phyloP scores from a whole-genome alignment of 2,113 vertebrate genomes.

The Ceratotherium simum region DNA sequence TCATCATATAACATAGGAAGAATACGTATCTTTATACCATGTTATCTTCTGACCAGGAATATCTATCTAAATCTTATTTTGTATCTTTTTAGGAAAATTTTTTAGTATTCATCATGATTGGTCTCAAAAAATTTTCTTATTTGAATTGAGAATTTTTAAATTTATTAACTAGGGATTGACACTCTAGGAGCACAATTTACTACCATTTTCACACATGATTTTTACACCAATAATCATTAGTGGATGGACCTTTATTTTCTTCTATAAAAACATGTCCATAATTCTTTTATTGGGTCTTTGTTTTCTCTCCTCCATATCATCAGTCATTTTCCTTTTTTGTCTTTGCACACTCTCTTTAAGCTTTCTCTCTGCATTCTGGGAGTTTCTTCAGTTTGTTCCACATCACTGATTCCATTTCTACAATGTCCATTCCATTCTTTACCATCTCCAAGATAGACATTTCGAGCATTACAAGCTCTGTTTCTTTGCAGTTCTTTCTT shows the following conservation, averaged over 20 bases:
- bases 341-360: not conserved
- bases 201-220: not conserved
- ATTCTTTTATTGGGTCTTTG: not conserved
- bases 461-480: not conserved
- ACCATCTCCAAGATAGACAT: not conserved
- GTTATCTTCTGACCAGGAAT: not conserved
- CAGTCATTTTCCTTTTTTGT: not conserved
- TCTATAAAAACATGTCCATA: not conserved
- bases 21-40: not conserved
- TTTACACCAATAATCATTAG: not conserved
- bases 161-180: not conserved
- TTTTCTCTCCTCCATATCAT: not conserved
- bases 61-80: not conserved
- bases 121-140: not conserved
- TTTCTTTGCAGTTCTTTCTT: not conserved
- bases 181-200: not conserved
- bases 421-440: not conserved
- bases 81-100: not conserved
- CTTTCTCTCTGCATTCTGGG: not conserved
- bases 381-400: not conserved
- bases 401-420: not conserved
- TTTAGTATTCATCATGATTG: not conserved
- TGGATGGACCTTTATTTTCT: not conserved
- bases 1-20: not conserved
- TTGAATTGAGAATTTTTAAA: slow-evolving; percentile 10